These are phyloP conservation scores for Gambusia yucatana DNA, from an alignment of 2,797 vertebrate species.

Conservation along the genomic window DNA sequence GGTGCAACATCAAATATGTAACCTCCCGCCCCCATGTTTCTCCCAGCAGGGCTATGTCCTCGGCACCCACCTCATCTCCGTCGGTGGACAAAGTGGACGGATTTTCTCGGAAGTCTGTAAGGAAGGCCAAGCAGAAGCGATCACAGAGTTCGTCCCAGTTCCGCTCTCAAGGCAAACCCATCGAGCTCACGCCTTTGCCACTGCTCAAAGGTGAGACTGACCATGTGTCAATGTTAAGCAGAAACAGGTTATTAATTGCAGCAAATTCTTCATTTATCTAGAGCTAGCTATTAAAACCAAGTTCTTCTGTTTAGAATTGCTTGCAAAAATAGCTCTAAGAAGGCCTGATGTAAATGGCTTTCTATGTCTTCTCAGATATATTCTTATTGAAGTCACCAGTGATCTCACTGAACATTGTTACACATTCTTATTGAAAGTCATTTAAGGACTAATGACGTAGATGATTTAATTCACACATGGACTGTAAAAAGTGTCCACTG, in stretches of 20 bases:
- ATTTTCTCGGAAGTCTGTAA: conserved; percentile 99
- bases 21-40: conserved; percentile 22
- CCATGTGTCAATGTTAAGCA: not conserved
- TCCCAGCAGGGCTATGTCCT: conserved; percentile 98
- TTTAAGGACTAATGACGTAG: not conserved
- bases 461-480: too few relatives aligned
- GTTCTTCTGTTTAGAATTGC: not conserved
- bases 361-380: not conserved
- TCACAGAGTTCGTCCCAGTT: conserved; percentile 99
- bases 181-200: conserved; percentile 96
- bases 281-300: not conserved
- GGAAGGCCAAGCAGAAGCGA: conserved; percentile 99
- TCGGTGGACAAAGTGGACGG: conserved; percentile 99
- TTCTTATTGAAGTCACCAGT: not conserved
- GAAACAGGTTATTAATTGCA: not conserved
- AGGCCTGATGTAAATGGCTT: not conserved
- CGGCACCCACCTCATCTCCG: conserved; percentile 98
- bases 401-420: not conserved
- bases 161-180: conserved; percentile 99
- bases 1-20: not conserved
- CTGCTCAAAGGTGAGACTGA: conserved; percentile 94
- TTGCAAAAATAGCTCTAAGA: not conserved
- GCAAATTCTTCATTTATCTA: not conserved
- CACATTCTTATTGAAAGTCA: not conserved
- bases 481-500: too few relatives aligned